Base-by-base conservation (phyloP, 2,888 invertebrate species). In the Allacma fusca region DNA sequence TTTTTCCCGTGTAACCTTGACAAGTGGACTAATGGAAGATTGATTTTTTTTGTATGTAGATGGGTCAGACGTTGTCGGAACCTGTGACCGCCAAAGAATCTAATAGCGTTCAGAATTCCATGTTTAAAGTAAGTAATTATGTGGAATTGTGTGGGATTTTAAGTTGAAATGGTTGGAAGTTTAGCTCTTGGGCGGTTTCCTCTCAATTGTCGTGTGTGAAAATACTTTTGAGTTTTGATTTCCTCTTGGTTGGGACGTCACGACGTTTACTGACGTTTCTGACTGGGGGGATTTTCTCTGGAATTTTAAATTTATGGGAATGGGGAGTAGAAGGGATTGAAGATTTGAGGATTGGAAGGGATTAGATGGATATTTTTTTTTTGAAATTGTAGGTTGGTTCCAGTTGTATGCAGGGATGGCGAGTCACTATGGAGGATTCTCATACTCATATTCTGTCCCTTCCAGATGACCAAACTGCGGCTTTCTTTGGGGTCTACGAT, bases 361-460 rank as follows among this genome's bases (percentile, higher is more conserved):
- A 59, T 19, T 59, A 23, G 59, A 40, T 70, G 50, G 26, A 28
- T 76, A 12, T 21, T 40, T 57, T 67, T 7, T 28, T 34, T 40
- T 68, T 29, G 5, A 40, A 40, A 40, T 40, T 40, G 82, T 88
- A 90, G 85, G 96, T 99, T 5, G 98, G 96, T n/a, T 95, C 97
- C 0, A 97, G 97, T 24, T 97, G 95, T 86, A 99, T 99, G 98
- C 99, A 99, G 88, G 99, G 99, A 87, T 99, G 99, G 99, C 89
- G 99, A 81, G 93, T 97, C 77, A 95, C 95, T 83, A 99, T 99
- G 99, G 99, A 99, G 88, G 99, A 99, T 88, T 95, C 97, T 0
- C 99, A 99, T 87, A 97, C 97, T 70, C 97, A 64, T 43, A 93
- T 99, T 83, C 88, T 99, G 21, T 93, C 96, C 0, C 87, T 96